These are phyloP conservation scores for Liparis tanakae DNA, from an alignment of 2,797 vertebrate genomes.

Conservation along the genomic window DNA sequence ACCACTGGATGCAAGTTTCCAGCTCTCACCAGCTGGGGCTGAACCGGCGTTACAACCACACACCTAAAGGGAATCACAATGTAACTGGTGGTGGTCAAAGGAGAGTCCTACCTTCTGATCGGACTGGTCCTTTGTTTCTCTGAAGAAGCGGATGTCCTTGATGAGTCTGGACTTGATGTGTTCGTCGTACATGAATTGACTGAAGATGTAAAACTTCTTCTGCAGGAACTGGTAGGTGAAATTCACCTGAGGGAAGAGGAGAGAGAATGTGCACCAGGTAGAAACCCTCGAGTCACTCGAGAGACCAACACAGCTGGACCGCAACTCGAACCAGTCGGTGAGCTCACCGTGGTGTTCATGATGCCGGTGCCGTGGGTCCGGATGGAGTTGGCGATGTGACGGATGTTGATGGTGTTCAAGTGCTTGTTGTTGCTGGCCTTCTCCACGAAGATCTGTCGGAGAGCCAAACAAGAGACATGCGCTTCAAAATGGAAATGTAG, in stretches of 20 bases:
- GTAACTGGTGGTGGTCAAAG: background rate
- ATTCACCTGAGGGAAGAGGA: slow-evolving; percentile 87
- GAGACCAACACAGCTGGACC: background rate
- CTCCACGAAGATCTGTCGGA: slow-evolving; percentile 94
- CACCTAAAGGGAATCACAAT: background rate
- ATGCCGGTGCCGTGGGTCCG: slow-evolving; percentile 98
- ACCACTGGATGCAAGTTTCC: background rate
- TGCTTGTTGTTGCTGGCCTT: slow-evolving; percentile 99
- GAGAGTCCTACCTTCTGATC: slow-evolving; percentile 92
- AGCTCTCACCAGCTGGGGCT: background rate
- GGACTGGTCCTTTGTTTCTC: slow-evolving; percentile 97
- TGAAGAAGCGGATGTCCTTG: slow-evolving; percentile 98
- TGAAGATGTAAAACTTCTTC: slow-evolving; percentile 99
- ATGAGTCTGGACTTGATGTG: slow-evolving; percentile 99
- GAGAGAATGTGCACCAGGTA: background rate
- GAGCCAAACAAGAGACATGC: background rate
- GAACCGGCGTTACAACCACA: background rate
- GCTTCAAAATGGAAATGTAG: too few species aligned
- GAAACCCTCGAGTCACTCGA: background rate
- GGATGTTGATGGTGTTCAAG: slow-evolving; percentile 99
- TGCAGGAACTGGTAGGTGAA: slow-evolving; percentile 98
- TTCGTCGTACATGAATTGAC: slow-evolving; percentile 99
- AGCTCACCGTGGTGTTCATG: slow-evolving; percentile 97
- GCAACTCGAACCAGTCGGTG: background rate
- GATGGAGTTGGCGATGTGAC: slow-evolving; percentile 98